These are phyloP conservation scores for Pyxicephalus adspersus DNA, from an alignment of 2,113 vertebrate species.

Conservation along the genomic window DNA sequence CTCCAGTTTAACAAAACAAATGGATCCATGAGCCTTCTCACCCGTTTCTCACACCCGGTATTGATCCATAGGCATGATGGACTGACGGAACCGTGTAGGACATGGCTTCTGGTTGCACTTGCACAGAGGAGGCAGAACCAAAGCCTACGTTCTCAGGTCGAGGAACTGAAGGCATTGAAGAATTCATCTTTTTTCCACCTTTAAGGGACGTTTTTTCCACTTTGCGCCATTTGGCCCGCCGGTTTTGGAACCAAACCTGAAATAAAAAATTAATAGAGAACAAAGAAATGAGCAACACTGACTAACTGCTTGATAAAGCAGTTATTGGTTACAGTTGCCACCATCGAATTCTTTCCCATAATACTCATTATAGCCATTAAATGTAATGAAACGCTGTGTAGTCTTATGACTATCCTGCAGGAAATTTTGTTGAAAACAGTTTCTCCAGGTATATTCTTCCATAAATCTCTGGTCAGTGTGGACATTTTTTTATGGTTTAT, in stretches of 20 bases:
- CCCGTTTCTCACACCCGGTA: slow-evolving; percentile 12
- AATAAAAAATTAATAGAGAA: background rate
- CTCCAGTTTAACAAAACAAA: no score
- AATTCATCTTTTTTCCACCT: slow-evolving; percentile 55
- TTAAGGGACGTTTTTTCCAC: slow-evolving; percentile 71
- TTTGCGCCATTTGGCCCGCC: slow-evolving; percentile 92
- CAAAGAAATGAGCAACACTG: background rate
- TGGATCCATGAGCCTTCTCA: no score
- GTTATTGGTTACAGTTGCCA: no score
- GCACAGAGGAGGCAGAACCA: background rate
- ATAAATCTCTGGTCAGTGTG: no score
- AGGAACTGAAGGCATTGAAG: background rate
- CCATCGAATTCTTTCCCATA: no score
- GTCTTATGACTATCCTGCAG: no score
- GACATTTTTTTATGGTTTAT: no score
- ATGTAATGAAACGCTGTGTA: no score
- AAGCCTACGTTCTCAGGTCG: background rate
- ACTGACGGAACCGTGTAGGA: background rate
- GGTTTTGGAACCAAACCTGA: slow-evolving; percentile 98
- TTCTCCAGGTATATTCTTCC: no score
- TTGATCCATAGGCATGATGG: slow-evolving; percentile 10
- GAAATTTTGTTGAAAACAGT: no score
- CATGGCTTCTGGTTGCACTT: slow-evolving; percentile 13
- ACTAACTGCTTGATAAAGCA: no score
- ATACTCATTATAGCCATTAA: no score